These are phyloP conservation scores for Salvelinus sp. DNA, from an alignment of 2,113 vertebrate genomes.

Conservation along the genomic window DNA sequence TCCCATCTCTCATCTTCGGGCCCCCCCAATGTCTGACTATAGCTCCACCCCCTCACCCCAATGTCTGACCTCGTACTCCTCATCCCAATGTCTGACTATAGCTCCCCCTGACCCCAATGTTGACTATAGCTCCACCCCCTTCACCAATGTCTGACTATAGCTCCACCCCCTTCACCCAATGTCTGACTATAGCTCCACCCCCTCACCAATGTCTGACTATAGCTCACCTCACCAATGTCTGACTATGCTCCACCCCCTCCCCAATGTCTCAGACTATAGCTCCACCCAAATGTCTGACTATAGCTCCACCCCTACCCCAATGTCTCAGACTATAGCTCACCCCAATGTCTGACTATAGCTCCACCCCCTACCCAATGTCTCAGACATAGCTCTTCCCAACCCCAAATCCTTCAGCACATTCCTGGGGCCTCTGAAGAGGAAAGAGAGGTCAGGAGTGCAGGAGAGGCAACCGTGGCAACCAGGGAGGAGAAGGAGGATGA, in stretches of 20 bases:
- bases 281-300: background rate
- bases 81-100: too few relatives aligned
- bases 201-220: background rate
- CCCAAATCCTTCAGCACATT: constrained; percentile 46
- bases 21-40: background rate
- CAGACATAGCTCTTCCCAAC: background rate
- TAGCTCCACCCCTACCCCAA: background rate
- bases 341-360: too few relatives aligned
- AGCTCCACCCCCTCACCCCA: background rate
- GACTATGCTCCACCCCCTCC: background rate
- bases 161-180: background rate
- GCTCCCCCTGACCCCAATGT: too few relatives aligned
- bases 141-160: too few relatives aligned
- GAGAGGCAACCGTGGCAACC: constrained; percentile 29
- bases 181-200: background rate
- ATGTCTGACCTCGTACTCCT: too few relatives aligned
- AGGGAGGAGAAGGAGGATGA: constrained; percentile 7
- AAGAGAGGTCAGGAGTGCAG: constrained; percentile 36
- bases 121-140: background rate
- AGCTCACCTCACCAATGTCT: background rate
- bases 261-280: background rate
- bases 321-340: background rate
- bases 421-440: constrained; percentile 42
- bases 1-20: background rate
- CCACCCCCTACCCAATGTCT: constrained; percentile 1